These are phyloP conservation scores for Syngnathoides biaculeatus DNA, from an alignment of 2,113 vertebrate genomes.

Conservation along the genomic window DNA sequence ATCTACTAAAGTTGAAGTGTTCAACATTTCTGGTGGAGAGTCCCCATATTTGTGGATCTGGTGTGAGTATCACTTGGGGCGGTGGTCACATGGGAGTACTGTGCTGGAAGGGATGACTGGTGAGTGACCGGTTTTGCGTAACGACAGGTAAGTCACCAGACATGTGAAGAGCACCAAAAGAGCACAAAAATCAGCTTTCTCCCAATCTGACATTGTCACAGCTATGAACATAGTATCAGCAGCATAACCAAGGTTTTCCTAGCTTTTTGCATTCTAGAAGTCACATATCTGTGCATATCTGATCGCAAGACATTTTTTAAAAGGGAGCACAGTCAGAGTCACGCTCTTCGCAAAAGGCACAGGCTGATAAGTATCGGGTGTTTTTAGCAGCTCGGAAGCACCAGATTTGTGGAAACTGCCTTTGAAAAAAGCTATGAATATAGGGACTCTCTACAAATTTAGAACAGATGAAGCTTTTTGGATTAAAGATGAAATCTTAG, in stretches of 20 bases:
- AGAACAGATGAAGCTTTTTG: neutral
- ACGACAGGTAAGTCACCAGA: too few relatives aligned
- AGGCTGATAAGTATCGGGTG: neutral
- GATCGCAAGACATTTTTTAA: neutral
- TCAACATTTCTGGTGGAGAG: too few relatives aligned
- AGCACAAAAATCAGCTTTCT: neutral
- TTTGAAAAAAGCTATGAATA: neutral
- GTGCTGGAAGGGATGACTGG: too few relatives aligned
- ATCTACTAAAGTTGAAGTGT: too few relatives aligned
- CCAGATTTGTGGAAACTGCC: neutral
- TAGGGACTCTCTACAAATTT: neutral
- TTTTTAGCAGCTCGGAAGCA: neutral
- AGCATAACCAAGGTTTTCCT: neutral
- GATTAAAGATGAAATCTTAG: neutral
- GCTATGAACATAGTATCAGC: too few relatives aligned
- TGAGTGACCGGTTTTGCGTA: too few relatives aligned
- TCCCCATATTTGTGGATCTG: too few relatives aligned
- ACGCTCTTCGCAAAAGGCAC: neutral
- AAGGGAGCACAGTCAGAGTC: neutral
- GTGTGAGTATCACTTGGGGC: too few relatives aligned
- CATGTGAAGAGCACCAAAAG: too few relatives aligned
- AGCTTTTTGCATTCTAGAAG: neutral
- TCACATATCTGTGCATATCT: neutral
- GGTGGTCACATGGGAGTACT: too few relatives aligned
- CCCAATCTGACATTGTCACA: too few relatives aligned